Base-by-base conservation (phyloP, 1,140 invertebrate species). In the Zaprionus lachaisei region DNA sequence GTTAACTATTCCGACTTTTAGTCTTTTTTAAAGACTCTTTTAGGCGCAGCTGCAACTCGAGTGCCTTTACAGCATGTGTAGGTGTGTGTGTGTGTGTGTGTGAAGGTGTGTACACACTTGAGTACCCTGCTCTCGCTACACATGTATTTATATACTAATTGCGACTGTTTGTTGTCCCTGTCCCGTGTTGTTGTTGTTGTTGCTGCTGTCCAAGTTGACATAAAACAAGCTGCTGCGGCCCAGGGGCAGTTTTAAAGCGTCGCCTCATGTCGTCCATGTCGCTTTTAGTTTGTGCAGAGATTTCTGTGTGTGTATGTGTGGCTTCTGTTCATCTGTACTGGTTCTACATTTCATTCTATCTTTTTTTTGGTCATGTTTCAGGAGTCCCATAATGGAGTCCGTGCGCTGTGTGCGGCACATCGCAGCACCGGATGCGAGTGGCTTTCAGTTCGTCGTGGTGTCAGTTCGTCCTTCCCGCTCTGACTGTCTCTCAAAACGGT, bases 31-130 rank as follows among this genome's bases (percentile, higher is more conserved):
- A 89, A 87, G 81, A 75, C 77, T 90, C 81, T 90, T 83, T 85
- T 80, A 77, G 81, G 72, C 79, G 64, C 85, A 90, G 85, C 76
- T 90, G 85, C 81, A 90, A 51, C 70, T 90, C 81, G 80, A 87
- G 85, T 80, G 70, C 80, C 74, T 77, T 34, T 47, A 65, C 11
- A 38, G 49, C 64, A 9, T 11, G 51, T 37, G 17, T 24, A 57
- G 31, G 28, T 49, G 28, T 61, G 24, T 60, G 26, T 11, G 47
- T 28, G 17, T 28, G 65, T 38, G 58, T 63, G 37, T 56, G 26
- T 56, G 54, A 9, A 31, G 26, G 20, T 72, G n/a, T 63, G 60
- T 55, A 65, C 57, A 73, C 37, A 49, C 57, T 56, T 56, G 54
- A 44, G 57, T 63, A 67, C 38, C 49, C 56, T 66, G 49, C 55